Base-by-base conservation (phyloP, 1,140 invertebrate genomes). In the Diploscapter pachys region DNA sequence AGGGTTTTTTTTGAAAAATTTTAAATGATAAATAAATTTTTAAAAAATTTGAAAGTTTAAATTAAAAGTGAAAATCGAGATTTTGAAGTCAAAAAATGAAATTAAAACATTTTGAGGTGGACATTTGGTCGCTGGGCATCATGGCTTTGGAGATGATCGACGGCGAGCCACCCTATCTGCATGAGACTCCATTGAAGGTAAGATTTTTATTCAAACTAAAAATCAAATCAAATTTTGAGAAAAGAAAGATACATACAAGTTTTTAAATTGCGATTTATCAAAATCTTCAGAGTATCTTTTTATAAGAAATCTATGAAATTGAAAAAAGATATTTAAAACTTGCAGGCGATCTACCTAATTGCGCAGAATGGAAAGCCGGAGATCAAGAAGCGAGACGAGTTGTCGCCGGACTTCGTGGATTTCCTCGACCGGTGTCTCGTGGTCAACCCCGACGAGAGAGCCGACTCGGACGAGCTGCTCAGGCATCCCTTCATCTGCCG, bases 351-450 rank as follows among this genome's bases (percentile, higher is more conserved):
- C 51, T 85, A 86, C 69, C 66, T 85, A 65, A 85, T 85, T 70
- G 83, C 83, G 3, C 81, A 85, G 62, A 85, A 85, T 74, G 83
- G 83, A 75, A 85, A 86, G 69, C 83, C 83, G 4, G 84, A 85
- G 59, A 85, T 85, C 48, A 80, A 80, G 55, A 77, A 77, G 62
- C 76, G 78, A 11, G 70, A 81, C 49, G 70, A 84, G 68, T 68
- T 85, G 54, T 80, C 80, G 5, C 52, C 73, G 6, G 81, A 83
- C 5, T 85, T 85, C 71, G 71, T 82, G 13, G 73, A 85, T 71
- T 81, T 85, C 64, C 81, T 85, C 3, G 84, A 85, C 67, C 71
- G 69, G 63, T 76, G 74, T 66, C 73, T 81, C 11, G 63, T 79
- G 49, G 82, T 82, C 8, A 79, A 77, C 59, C 77, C 79, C 5